phyloP scores from a whole-genome alignment of 2,888 invertebrate species.

The Rotaria magnacalcarata region DNA sequence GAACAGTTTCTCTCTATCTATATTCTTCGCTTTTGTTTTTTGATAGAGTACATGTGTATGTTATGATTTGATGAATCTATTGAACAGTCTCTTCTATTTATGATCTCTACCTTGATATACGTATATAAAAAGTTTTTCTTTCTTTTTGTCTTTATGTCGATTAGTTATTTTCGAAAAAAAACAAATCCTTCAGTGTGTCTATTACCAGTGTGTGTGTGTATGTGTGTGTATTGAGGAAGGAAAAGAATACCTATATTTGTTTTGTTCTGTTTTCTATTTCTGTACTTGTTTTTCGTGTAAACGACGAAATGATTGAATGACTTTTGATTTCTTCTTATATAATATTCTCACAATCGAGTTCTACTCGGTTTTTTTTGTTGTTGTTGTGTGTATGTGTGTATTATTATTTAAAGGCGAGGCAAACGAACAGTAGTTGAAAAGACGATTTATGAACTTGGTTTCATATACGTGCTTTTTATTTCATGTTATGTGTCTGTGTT shows the following conservation, averaged over 20 bases:
- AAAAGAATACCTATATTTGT: background rate
- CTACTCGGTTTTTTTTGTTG: background rate
- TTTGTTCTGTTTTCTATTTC: background rate
- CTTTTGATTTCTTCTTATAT: background rate
- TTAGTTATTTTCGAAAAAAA: background rate
- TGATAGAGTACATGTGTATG: background rate
- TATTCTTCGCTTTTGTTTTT: background rate
- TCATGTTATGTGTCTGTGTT: constrained; percentile 7
- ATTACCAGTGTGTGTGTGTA: background rate
- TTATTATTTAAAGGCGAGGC: background rate
- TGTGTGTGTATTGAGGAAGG: background rate
- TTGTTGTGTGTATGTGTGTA: background rate
- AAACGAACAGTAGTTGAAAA: constrained; percentile 4
- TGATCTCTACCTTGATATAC: constrained; percentile 15
- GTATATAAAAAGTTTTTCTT: background rate
- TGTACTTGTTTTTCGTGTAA: background rate
- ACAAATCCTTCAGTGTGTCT: background rate
- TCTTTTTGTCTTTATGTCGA: background rate
- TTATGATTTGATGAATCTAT: constrained; percentile 7
- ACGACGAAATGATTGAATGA: constrained; percentile 13
- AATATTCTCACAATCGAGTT: constrained; percentile 7
- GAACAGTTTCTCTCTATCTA: constrained; percentile 1
- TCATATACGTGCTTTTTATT: background rate
- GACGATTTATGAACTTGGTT: background rate
- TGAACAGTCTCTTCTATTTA: constrained; percentile 27